Evolutionary conservation across 2,888 invertebrate species (phyloP), one percentile per base, ranked within the genome.

Genomic region (Artemia sinica): DNA sequence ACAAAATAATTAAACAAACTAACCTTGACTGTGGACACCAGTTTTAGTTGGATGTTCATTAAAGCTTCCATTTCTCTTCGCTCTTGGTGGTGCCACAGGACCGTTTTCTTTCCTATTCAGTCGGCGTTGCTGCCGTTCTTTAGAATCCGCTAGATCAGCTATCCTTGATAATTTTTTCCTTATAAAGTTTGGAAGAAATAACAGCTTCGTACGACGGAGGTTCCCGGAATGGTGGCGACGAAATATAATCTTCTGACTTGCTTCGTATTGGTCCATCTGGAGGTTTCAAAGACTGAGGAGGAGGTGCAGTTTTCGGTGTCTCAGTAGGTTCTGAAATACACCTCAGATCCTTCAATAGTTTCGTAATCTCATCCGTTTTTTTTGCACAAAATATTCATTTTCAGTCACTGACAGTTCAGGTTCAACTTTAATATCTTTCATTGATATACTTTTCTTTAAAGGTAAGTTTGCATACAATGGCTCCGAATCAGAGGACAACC

Each of bases 401-500:
- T 58, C 63, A 41, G 41, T 41, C 63, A n/a, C 63, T 8, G 11
- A 58, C 10, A 58, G 63, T 8, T 58, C 63, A 8, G 63, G 63
- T 58, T 58, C 8, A 58, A 28, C 8, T 58, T 58, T 58, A 28
- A 58, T 58, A 18, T 58, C 63, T 58, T 58, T 58, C 63, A 58
- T 58, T 8, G 63, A 58, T 28, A 58, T 28, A 28, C 63, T 58
- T 28, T 58, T 58, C 3, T 58, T 58, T 28, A 58, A 58, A 9
- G 63, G 63, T n/a, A 58, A 28, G 11, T 58, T 58, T 58, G 63
- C 63, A 58, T 58, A 58, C 10, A 58, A 58, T 8, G 63, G 63
- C 28, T 58, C 63, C n/a, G 63, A 58, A 28, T 58, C 63, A 28
- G 63, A 18, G n/a, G 63, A 18, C n/a, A 58, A 28, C 63, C 63